Evolutionary conservation across 2,888 invertebrate genomes (phyloP), one percentile per base, ranked within the genome.

Genomic region (Neuroscelio doddi): DNA sequence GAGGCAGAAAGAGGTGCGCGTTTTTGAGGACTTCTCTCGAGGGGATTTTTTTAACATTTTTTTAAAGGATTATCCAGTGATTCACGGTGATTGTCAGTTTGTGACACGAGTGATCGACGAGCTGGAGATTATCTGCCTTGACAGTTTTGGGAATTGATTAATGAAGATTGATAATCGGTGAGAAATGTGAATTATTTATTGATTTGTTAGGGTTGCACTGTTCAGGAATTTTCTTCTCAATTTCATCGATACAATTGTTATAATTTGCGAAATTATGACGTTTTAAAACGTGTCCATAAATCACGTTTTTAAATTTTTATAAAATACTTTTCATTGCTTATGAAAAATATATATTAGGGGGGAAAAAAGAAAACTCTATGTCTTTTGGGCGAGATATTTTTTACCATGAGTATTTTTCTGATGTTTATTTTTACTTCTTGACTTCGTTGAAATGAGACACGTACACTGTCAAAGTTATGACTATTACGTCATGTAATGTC

Each of bases 381-480:
- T 5, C 21, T 21, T 21, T 21, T 3, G 5, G 3, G 5, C 21
- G 5, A 21, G 21, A 21, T 21, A 21, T 21, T 21, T 21, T 21
- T 21, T 5, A 21, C 5, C 10, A 10, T 10, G 46, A 45, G 44
- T 44, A 44, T 38, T 30, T 57, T 63, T 57, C 49, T 29, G 16
- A 36, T 30, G 49, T 55, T 55, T 64, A 64, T 64, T 64, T 64
- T 64, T 64, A 50, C 41, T 29, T 34, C 24, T 27, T 41, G 53
- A 12, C 46, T 26, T 7, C 52, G 58, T 30, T 58, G 51, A 42
- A 42, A 52, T 42, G 52, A 63, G 44, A 56, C 30, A 46, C 58
- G 53, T 55, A 64, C 41, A 55, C 58, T 64, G 64, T 64, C 58
- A 58, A 55, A 64, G 51, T 59, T 64, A 55, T 38, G 55, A 56